Base-by-base conservation (phyloP, 2,888 invertebrate genomes). In the Ophion costatus region DNA sequence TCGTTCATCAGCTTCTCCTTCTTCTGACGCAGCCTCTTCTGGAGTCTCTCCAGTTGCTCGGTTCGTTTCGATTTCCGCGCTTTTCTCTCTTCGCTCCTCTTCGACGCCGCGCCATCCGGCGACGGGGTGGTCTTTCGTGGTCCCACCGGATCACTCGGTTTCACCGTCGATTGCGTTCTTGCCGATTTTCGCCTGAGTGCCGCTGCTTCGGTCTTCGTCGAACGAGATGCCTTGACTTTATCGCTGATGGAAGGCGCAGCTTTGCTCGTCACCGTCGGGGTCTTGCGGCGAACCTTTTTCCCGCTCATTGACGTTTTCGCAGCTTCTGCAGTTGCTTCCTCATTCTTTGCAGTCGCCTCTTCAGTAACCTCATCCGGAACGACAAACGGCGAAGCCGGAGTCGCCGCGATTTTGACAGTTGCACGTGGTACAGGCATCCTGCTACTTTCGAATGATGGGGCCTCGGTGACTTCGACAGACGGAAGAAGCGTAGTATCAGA, bases 11-110 rank as follows among this genome's bases (percentile, higher is more conserved):
- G 78, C 42, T 87, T 88, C 0, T 88, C 88, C 14, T 87, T 86
- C 63, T 86, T 90, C 0, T 80, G 84, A 1, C 85, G 84, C 14
- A 91, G 33, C 24, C 88, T 90, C 1, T 86, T 79, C 17, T 85
- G 89, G 9, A 91, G 33, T 20, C 82, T 88, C 10, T 87, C 82
- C 17, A 89, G 42, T 74, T 88, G 89, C 6, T 89, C 87, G 0
- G 69, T 57, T 2, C 88, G 87, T 61, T 81, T 87, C 6, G 80
- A 80, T 71, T 84, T 89, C 24, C 78, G 87, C 1, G 67, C 17
- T 64, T 70, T 88, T 59, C 63, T 88, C 11, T 73, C 86, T n/a
- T 83, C 87, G 22, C 82, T 86, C 29, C 88, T 85, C 33, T 85
- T 88, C 17, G 29, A 85, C 56, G 88, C 82, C 9, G 67, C 70